Evolutionary conservation across 2,888 invertebrate species (phyloP).

Genomic region (Papilio demoleus): DNA sequence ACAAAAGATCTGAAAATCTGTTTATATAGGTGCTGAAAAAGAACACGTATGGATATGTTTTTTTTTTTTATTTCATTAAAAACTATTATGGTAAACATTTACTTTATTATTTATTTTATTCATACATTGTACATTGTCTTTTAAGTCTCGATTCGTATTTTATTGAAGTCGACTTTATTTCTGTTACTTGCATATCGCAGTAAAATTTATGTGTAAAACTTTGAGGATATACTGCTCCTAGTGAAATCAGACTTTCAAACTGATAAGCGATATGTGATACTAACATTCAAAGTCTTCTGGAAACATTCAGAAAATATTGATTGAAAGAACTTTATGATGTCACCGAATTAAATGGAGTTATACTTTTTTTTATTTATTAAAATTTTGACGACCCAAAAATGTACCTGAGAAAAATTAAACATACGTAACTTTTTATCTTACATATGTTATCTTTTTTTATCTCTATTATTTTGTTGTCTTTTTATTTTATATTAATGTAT

Average conservation of each 20-base stretch:
- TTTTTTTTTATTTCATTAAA: not conserved
- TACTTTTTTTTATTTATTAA: too few species aligned
- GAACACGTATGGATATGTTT: too few species aligned
- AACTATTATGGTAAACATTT: not conserved
- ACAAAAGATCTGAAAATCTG: too few species aligned
- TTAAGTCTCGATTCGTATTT: conserved; percentile 8
- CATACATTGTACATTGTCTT: not conserved
- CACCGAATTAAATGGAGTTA: too few species aligned
- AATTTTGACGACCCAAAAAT: too few species aligned
- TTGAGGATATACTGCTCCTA: conserved; percentile 21
- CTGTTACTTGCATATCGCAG: conserved; percentile 27
- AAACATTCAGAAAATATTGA: not conserved
- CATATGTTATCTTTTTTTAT: too few species aligned
- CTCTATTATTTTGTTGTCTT: too few species aligned
- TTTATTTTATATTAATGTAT: too few species aligned
- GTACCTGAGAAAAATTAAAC: too few species aligned
- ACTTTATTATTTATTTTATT: not conserved
- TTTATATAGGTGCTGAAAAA: too few species aligned
- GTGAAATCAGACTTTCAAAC: conserved; percentile 18
- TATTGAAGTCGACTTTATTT: conserved; percentile 22
- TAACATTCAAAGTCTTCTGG: conserved; percentile 1
- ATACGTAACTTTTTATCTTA: too few species aligned
- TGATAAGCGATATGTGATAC: conserved; percentile 29
- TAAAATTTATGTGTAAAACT: conserved; percentile 34
- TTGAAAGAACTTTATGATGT: too few species aligned